Evolutionary conservation across 1,140 invertebrate genomes (phyloP).

Genomic region (Melipona quadrifasciata): DNA sequence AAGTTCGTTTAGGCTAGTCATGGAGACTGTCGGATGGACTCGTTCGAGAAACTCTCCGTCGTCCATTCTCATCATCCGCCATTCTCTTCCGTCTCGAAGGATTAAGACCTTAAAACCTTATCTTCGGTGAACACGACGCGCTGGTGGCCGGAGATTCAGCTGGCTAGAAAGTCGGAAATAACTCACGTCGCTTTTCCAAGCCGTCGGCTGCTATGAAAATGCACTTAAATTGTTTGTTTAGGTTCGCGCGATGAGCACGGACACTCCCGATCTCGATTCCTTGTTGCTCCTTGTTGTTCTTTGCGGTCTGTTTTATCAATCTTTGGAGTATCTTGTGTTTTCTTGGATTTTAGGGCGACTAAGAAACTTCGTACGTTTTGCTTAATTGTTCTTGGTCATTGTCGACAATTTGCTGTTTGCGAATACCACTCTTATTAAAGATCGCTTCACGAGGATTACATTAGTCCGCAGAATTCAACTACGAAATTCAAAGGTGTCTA

Average conservation of each 20-base stretch:
- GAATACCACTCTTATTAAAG: not conserved
- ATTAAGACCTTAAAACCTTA: slow-evolving; percentile 68
- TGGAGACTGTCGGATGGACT: slow-evolving; percentile 52
- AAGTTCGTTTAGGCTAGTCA: slow-evolving; percentile 25
- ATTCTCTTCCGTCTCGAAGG: slow-evolving; percentile 49
- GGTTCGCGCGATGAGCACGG: not conserved
- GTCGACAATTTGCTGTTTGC: not conserved
- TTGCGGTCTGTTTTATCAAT: not conserved
- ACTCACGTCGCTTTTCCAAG: slow-evolving; percentile 13
- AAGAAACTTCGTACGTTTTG: not conserved
- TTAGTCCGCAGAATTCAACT: not conserved
- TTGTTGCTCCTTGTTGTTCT: no score
- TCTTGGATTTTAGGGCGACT: not conserved
- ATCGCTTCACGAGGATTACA: not conserved
- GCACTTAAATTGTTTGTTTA: slow-evolving; percentile 4
- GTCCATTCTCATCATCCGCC: not conserved
- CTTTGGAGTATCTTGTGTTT: not conserved
- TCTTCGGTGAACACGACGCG: slow-evolving; percentile 61
- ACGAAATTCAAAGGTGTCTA: not conserved
- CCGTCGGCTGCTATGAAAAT: not conserved
- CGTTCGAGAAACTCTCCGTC: not conserved
- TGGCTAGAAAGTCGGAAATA: slow-evolving; percentile 30
- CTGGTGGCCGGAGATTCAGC: slow-evolving; percentile 17
- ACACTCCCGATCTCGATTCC: not conserved
- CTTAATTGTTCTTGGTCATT: not conserved